Conservation (phyloP, 2,113 vertebrate genomes). For the Helogale parvula region DNA sequence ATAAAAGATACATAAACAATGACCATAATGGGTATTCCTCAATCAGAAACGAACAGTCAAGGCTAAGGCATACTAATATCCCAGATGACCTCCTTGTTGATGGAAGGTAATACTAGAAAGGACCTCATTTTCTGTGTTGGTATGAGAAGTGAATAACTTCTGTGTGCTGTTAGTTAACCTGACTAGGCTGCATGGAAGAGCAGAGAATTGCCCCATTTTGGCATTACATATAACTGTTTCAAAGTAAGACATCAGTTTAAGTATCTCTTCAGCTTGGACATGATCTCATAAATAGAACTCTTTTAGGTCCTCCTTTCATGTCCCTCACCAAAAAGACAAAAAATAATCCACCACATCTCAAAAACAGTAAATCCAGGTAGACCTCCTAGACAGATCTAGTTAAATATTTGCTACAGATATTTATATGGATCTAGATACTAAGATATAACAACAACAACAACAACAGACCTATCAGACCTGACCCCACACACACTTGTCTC, state of each 20-base stretch:
- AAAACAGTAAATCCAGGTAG: neutral
- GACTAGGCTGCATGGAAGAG: neutral
- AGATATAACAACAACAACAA: neutral
- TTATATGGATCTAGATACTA: neutral
- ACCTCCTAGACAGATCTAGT: neutral
- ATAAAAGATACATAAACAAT: neutral
- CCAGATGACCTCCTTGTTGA: neutral
- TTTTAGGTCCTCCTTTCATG: neutral
- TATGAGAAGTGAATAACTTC: neutral
- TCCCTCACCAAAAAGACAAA: neutral
- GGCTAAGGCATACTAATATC: neutral
- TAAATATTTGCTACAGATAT: neutral
- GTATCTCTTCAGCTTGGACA: neutral
- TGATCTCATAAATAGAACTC: neutral
- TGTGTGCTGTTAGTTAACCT: neutral
- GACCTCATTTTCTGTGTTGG: neutral
- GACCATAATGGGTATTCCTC: neutral
- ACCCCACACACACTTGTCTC: no score
- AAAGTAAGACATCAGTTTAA: no score
- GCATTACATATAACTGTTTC: no score
- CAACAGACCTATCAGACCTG: no score
- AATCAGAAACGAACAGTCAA: neutral
- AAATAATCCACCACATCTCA: neutral
- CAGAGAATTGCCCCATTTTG: no score
- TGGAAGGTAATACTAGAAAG: neutral